phyloP scores from a whole-genome alignment of 2,797 vertebrate genomes.

The Lutjanus campechanus region DNA sequence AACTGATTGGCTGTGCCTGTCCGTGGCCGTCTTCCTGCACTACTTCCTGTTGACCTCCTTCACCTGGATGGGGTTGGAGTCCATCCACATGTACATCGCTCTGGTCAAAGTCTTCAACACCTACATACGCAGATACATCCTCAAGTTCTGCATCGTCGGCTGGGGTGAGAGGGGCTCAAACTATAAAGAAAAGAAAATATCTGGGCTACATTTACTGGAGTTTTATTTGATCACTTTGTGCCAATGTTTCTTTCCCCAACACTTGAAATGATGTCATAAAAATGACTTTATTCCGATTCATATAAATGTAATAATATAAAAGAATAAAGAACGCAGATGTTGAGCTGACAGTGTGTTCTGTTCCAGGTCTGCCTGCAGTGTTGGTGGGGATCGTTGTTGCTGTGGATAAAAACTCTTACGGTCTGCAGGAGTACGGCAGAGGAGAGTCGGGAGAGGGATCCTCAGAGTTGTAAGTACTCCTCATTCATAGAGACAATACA shows the following conservation, averaged over 20 bases:
- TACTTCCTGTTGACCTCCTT: conserved; percentile 97
- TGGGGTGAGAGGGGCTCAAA: conserved; percentile 88
- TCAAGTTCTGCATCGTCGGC: conserved; percentile 97
- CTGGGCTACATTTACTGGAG: too few relatives aligned
- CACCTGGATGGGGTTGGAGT: conserved; percentile 99
- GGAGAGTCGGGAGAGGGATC: conserved; percentile 75
- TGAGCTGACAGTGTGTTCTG: neutral
- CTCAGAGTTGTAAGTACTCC: conserved; percentile 89
- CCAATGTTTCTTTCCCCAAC: too few relatives aligned
- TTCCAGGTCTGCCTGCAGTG: conserved; percentile 91
- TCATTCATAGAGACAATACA: too few relatives aligned
- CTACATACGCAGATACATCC: conserved; percentile 95
- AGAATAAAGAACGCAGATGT: too few relatives aligned
- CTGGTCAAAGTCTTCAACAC: conserved; percentile 99
- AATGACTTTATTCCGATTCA: too few relatives aligned
- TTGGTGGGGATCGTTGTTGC: conserved; percentile 89
- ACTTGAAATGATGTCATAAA: too few relatives aligned
- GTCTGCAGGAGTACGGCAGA: conserved; percentile 83
- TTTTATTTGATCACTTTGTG: too few relatives aligned
- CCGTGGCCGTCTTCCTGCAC: conserved; percentile 91
- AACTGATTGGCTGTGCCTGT: conserved; percentile 86
- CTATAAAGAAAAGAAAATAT: too few relatives aligned
- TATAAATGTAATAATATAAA: too few relatives aligned
- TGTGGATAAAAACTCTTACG: conserved; percentile 88
- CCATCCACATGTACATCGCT: conserved; percentile 98